Conservation (phyloP, 2,797 vertebrate species). For the Liparis tanakae region DNA sequence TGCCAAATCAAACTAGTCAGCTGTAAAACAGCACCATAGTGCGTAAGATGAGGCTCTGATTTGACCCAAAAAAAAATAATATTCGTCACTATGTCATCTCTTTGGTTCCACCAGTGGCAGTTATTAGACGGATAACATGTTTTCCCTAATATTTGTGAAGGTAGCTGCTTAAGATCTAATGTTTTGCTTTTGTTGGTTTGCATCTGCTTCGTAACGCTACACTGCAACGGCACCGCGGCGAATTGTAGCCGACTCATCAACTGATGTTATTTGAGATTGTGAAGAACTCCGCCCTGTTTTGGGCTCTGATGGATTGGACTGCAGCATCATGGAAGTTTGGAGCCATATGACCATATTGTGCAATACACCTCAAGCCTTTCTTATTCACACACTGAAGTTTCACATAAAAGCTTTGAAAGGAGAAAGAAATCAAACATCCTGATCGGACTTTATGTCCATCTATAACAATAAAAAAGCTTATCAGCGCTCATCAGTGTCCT, state of each 20-base stretch:
- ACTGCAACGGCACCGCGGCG: background rate
- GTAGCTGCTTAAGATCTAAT: background rate
- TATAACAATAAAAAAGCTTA: slow-evolving; percentile 38
- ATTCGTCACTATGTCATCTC: background rate
- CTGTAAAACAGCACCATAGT: slow-evolving; percentile 11
- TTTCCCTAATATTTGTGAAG: slow-evolving; percentile 15
- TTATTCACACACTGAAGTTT: slow-evolving; percentile 15
- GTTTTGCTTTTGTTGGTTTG: slow-evolving; percentile 8
- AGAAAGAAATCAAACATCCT: slow-evolving; percentile 7
- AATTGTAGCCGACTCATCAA: background rate
- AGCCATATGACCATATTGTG: background rate
- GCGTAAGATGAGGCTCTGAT: slow-evolving; percentile 22
- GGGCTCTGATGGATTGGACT: background rate
- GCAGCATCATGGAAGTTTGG: background rate
- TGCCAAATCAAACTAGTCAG: slow-evolving; percentile 43
- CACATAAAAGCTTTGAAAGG: slow-evolving; percentile 17
- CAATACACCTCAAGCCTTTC: slow-evolving; percentile 1
- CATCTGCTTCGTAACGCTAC: background rate
- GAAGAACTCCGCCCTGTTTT: background rate
- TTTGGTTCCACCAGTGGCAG: slow-evolving; percentile 15
- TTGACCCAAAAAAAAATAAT: background rate
- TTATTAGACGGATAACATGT: background rate
- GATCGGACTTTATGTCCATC: slow-evolving; percentile 33
- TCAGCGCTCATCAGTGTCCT: slow-evolving; percentile 62
- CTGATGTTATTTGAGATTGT: background rate